Evolutionary conservation across 1,140 invertebrate genomes (phyloP).

Genomic region (Microplitis mediator): DNA sequence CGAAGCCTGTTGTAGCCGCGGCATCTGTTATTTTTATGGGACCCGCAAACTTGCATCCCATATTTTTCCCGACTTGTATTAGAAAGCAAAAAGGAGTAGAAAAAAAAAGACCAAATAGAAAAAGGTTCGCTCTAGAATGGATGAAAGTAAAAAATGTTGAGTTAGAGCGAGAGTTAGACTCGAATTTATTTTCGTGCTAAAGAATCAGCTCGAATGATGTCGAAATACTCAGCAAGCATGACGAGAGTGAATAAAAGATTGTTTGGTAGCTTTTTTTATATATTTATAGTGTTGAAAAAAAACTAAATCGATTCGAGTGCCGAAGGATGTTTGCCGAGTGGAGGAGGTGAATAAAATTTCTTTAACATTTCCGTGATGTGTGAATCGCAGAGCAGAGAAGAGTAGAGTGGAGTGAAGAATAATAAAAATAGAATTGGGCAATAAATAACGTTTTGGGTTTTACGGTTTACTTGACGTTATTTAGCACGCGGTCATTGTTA

Average conservation of each 20-base stretch:
- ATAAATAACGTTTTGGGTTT: no score
- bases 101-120: no score
- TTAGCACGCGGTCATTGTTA: no score
- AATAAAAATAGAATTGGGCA: no score
- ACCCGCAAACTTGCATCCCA: no score
- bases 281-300: not conserved
- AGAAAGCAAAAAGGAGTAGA: no score
- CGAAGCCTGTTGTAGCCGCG: no score
- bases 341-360: no score
- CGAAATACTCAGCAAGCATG: slow-evolving; percentile 1
- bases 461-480: no score
- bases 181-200: slow-evolving; percentile 6
- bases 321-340: not conserved
- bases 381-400: not conserved
- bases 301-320: not conserved
- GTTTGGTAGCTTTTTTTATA: not conserved
- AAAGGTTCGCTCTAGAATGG: not conserved
- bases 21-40: no score
- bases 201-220: not conserved
- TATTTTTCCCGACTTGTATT: no score
- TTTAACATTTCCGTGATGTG: not conserved
- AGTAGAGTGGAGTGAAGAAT: no score
- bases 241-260: not conserved
- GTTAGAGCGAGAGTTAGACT: not conserved
- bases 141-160: not conserved